These are phyloP conservation scores for Cairina moschata DNA, from an alignment of 2,113 vertebrate genomes.

Conservation along the genomic window DNA sequence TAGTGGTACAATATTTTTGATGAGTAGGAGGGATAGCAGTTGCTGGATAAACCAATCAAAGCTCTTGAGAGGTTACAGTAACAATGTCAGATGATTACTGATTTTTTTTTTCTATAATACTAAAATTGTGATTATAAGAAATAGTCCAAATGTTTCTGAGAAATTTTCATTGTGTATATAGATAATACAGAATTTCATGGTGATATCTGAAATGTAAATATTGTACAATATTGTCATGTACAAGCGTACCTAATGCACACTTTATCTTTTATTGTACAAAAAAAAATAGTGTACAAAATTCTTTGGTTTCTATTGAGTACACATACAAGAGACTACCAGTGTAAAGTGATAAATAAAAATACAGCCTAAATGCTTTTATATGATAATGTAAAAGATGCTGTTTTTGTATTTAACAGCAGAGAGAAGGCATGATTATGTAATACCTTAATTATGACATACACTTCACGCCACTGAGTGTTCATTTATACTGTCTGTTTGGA, in stretches of 20 bases:
- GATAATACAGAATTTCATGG: slow-evolving; percentile 96
- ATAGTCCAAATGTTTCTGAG: slow-evolving; percentile 99
- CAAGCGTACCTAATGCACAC: slow-evolving; percentile 99
- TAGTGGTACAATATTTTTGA: slow-evolving; percentile 77
- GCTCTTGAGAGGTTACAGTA: slow-evolving; percentile 80
- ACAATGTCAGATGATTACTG: slow-evolving; percentile 89
- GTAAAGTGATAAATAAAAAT: slow-evolving; percentile 92
- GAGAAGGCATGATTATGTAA: slow-evolving; percentile 83
- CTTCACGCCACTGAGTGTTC: slow-evolving; percentile 81
- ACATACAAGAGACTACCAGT: slow-evolving; percentile 87
- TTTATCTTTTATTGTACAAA: slow-evolving; percentile 99
- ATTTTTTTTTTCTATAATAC: slow-evolving; percentile 96
- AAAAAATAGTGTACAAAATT: slow-evolving; percentile 96
- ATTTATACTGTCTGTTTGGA: slow-evolving; percentile 76
- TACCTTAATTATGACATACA: slow-evolving; percentile 78
- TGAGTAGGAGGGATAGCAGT: slow-evolving; percentile 77
- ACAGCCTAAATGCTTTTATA: slow-evolving; percentile 97
- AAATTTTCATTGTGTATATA: slow-evolving; percentile 99
- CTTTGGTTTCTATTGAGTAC: slow-evolving; percentile 98
- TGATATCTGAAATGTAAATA: slow-evolving; percentile 98
- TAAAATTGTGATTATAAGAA: slow-evolving; percentile 93
- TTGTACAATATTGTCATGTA: slow-evolving; percentile 99
- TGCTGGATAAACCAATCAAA: slow-evolving; percentile 86
- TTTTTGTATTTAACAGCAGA: slow-evolving; percentile 87
- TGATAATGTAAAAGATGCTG: slow-evolving; percentile 89